Evolutionary conservation across 1,140 invertebrate species (phyloP).

Genomic region (Drosophila parabipectinata): DNA sequence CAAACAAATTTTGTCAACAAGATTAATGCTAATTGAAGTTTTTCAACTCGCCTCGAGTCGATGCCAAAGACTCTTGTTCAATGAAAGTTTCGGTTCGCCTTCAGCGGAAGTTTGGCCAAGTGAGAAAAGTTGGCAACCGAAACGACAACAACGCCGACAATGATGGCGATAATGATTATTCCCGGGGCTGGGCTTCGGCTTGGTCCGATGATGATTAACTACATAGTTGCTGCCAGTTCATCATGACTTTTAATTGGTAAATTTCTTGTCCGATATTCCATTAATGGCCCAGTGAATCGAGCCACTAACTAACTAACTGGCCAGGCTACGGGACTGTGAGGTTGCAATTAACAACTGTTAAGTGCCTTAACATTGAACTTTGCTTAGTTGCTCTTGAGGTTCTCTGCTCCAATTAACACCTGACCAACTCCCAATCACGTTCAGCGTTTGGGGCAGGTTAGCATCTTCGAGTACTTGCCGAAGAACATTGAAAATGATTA

Average conservation of each 20-base stretch:
- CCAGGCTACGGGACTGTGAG: not conserved
- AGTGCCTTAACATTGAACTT: slow-evolving; percentile 50
- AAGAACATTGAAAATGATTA: slow-evolving; percentile 38
- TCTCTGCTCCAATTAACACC: slow-evolving; percentile 45
- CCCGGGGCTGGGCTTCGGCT: slow-evolving; percentile 13
- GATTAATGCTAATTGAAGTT: slow-evolving; percentile 76
- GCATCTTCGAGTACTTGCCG: not conserved
- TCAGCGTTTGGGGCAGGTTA: slow-evolving; percentile 13
- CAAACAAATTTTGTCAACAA: slow-evolving; percentile 65
- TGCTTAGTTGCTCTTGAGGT: slow-evolving; percentile 34
- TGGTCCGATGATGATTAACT: slow-evolving; percentile 31
- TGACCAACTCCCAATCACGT: slow-evolving; percentile 27
- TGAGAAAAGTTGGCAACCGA: slow-evolving; percentile 56
- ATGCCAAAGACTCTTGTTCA: slow-evolving; percentile 61
- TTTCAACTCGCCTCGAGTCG: slow-evolving; percentile 48
- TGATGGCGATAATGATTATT: slow-evolving; percentile 16
- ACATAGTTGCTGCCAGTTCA: slow-evolving; percentile 29
- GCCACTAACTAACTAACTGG: slow-evolving; percentile 19
- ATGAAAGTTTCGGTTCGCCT: slow-evolving; percentile 52
- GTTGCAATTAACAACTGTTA: slow-evolving; percentile 43
- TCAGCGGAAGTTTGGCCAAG: slow-evolving; percentile 56
- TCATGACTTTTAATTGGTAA: slow-evolving; percentile 52
- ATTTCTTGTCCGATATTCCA: slow-evolving; percentile 34
- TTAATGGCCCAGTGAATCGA: slow-evolving; percentile 31
- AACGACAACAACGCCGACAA: slow-evolving; percentile 47